Evolutionary conservation across 2,797 vertebrate species (phyloP).

Genomic region (Benthosema pterotum): DNA sequence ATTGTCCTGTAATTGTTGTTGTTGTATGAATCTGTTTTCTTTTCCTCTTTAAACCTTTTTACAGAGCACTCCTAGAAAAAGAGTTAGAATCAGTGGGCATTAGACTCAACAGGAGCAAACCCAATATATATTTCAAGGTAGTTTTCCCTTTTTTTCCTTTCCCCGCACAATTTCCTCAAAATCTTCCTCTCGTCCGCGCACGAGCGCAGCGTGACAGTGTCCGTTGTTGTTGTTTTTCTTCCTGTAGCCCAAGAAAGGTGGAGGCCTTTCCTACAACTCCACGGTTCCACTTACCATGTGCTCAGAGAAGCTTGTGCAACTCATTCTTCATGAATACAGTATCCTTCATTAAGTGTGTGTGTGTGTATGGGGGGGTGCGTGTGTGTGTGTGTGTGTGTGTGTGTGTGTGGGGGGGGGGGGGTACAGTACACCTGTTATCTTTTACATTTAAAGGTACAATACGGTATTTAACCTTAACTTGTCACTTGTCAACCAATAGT

Average conservation of each 20-base stretch:
- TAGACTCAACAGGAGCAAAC: conserved; percentile 93
- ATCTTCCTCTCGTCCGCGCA: background rate
- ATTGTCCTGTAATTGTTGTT: background rate
- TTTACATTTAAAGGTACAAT: too few relatives aligned
- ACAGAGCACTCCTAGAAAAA: conserved; percentile 91
- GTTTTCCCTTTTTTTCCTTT: conserved; percentile 25
- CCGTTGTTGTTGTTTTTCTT: conserved; percentile 1
- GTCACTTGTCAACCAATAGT: too few relatives aligned
- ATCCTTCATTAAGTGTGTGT: conserved; percentile 82
- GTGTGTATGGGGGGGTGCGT: background rate
- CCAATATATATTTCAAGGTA: conserved; percentile 99
- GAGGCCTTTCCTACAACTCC: conserved; percentile 97
- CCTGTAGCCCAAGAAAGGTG: conserved; percentile 94
- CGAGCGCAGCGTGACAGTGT: background rate
- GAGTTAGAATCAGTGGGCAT: conserved; percentile 97
- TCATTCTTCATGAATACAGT: conserved; percentile 98
- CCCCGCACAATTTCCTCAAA: background rate
- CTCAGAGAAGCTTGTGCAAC: conserved; percentile 96
- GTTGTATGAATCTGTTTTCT: background rate
- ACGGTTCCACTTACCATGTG: conserved; percentile 94
- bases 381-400: too few relatives aligned
- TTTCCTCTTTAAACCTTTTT: conserved; percentile 15
- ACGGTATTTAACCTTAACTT: too few relatives aligned
- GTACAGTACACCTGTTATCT: too few relatives aligned
- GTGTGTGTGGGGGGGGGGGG: too few relatives aligned